Percentiles rank a stretch among this genome's conserved stretches.
phyloP scores from a whole-genome alignment of 2,797 vertebrate species.

The Mareca penelope region DNA sequence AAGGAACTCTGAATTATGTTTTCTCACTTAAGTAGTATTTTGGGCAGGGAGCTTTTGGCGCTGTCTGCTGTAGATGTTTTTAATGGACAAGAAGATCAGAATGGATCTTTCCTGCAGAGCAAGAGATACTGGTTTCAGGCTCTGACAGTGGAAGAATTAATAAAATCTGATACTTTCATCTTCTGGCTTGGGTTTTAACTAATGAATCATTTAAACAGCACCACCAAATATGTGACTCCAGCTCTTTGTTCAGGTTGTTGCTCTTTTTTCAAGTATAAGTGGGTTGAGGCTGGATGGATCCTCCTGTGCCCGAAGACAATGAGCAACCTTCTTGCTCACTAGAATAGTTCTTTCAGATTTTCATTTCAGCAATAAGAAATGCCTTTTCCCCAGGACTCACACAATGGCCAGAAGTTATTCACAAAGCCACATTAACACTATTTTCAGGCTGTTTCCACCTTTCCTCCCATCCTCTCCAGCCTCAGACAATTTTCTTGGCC shows the following conservation, averaged over 20 bases:
- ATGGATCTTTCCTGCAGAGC: background rate
- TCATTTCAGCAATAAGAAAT: background rate
- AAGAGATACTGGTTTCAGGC: background rate
- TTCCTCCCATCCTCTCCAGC: background rate
- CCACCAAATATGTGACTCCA: background rate
- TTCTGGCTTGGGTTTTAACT: background rate
- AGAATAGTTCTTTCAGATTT: background rate
- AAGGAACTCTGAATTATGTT: background rate
- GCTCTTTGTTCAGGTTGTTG: background rate
- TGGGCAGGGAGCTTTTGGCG: background rate
- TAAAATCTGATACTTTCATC: background rate
- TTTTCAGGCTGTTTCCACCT: background rate
- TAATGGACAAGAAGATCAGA: background rate
- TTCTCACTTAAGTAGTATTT: background rate
- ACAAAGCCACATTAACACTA: background rate
- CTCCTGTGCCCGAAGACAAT: background rate
- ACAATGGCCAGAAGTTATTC: background rate
- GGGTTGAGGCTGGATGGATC: background rate
- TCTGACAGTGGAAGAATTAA: background rate
- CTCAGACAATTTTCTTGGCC: background rate
- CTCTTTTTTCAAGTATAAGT: background rate
- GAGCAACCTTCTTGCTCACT: background rate
- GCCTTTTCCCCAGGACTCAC: background rate
- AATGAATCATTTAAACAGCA: background rate
- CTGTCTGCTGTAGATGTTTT: background rate